Evolutionary conservation across 2,113 vertebrate species (phyloP), one percentile per base, ranked within the genome.

Genomic region (Lagenorhynchus albirostris): DNA sequence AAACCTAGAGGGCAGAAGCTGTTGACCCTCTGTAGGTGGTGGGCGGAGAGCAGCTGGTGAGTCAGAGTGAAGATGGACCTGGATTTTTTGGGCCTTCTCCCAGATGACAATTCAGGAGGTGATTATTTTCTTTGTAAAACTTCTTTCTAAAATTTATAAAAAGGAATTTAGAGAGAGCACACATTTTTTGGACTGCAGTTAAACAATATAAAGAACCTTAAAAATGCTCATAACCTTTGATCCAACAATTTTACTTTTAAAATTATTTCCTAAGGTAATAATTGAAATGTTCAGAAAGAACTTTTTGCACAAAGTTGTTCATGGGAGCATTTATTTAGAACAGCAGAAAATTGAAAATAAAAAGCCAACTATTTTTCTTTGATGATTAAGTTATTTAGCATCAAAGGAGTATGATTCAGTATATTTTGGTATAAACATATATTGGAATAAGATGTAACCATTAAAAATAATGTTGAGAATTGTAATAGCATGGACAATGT

Each of bases 261-360:
- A 94, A 87, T 95, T 47, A n/a, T 93, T 97, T 95, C 41, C 89
- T 89, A 92, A 95, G 94, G 58, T 93, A 96, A 87, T 88, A 70
- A 89, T 67, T 63, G 13, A 93, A 89, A 93, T 76, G 76, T 76
- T 17, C 31, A 76, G 70, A 44, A 87, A 95, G 62, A 93, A 73
- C 36, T 73, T 86, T 95, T 77, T 41, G 33, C 47, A 41, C 17
- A 31, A 77, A 90, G 74, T 84, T 92, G 11, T 74, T 91, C 71
- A n/a, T 38, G 70, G 65, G 85, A 85, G 38, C 47, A 67, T 81
- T 87, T 87, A 60, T 80, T 86, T 94, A 15, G 47, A 95, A 76
- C 18, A 55, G 23, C 14, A 63, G 70, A 58, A 95, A 87, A 17
- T 9, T 68, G 62, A 33, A 65, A 90, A 90, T 83, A 62, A 63